Evolutionary conservation across 2,797 vertebrate genomes (phyloP).

Genomic region (Meda fulgida): DNA sequence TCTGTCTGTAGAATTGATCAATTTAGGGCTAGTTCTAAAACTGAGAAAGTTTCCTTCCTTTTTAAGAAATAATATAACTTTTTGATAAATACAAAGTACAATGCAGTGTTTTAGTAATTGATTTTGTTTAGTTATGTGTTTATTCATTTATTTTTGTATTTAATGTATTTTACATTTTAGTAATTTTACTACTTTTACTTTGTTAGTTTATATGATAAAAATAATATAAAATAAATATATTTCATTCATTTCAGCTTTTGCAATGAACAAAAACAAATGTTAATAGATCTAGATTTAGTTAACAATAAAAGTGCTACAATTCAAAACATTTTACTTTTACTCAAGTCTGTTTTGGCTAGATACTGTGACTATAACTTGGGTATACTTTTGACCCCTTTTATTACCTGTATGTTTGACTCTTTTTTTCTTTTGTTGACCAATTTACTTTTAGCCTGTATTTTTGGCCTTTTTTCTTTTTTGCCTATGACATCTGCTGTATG

Average conservation of each 20-base stretch:
- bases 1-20: too few relatives aligned
- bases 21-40: not conserved
- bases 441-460: too few relatives aligned
- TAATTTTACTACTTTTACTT: not conserved
- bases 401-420: too few relatives aligned
- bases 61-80: not conserved
- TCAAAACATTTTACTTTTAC: not conserved
- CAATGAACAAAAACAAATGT: not conserved
- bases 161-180: not conserved
- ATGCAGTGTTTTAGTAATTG: not conserved
- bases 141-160: not conserved
- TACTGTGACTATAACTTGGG: not conserved
- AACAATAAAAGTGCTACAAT: not conserved
- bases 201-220: too few relatives aligned
- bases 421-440: too few relatives aligned
- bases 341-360: not conserved
- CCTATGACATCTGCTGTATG: not conserved
- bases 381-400: not conserved
- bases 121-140: not conserved
- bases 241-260: not conserved
- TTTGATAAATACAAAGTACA: not conserved
- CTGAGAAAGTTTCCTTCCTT: not conserved
- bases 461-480: not conserved
- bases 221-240: not conserved
- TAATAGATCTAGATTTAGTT: not conserved